Conservation (phyloP, 2,888 invertebrate species). For the Hemicrepidius hirtus region DNA sequence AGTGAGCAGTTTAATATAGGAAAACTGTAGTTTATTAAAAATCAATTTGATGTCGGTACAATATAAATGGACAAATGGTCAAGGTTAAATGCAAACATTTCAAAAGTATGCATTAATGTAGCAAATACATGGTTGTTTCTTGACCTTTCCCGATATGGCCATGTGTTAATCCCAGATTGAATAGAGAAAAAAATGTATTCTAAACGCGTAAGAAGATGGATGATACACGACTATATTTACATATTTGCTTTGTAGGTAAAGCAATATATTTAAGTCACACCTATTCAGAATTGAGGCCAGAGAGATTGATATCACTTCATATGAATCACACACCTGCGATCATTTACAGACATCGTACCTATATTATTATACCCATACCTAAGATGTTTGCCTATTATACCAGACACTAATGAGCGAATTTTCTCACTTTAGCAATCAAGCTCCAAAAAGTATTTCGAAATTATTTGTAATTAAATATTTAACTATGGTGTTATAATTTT, state of each 20-base stretch:
- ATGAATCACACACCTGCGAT: constrained; percentile 31
- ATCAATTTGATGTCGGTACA: background rate
- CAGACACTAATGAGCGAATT: too few species aligned
- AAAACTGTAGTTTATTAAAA: too few species aligned
- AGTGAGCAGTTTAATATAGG: too few species aligned
- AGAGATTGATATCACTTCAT: constrained; percentile 17
- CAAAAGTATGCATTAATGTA: background rate
- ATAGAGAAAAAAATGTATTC: constrained; percentile 5
- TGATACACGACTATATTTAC: constrained; percentile 16
- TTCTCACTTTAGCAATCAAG: too few species aligned
- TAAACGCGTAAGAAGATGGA: constrained; percentile 17
- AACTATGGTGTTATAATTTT: too few species aligned
- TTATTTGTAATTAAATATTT: too few species aligned
- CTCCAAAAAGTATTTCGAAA: too few species aligned
- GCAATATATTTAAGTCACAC: constrained; percentile 26
- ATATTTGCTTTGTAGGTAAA: constrained; percentile 20
- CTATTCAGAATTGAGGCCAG: constrained; percentile 27
- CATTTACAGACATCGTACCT: constrained; percentile 20
- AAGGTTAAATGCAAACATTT: background rate
- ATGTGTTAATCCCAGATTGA: constrained; percentile 8
- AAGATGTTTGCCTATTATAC: constrained; percentile 3
- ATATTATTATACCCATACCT: background rate
- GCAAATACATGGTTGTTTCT: constrained; percentile 2
- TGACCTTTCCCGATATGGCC: constrained; percentile 17
- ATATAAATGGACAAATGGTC: constrained; percentile 6